A percentile compares a stretch with the other conserved stretches of the same genome.
Evolutionary conservation across 2,888 invertebrate genomes (phyloP).

Genomic region (Macaria notata): DNA sequence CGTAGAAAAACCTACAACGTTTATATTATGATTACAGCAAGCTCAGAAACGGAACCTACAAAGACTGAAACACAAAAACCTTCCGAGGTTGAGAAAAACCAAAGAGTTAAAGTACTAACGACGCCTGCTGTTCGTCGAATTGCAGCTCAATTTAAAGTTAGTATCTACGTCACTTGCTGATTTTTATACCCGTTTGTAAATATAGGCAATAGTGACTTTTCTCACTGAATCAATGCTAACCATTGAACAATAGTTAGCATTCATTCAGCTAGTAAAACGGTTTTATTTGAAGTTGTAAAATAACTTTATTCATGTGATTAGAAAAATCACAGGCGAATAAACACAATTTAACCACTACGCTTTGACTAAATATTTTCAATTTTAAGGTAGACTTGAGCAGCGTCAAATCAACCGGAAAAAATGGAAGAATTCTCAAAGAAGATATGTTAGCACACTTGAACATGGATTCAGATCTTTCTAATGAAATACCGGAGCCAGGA

Average conservation of each 20-base stretch:
- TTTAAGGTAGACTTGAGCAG: slow-evolving; percentile 85
- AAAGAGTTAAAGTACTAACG: slow-evolving; percentile 83
- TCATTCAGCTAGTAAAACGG: too few species aligned
- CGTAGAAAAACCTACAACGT: too few species aligned
- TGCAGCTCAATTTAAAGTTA: slow-evolving; percentile 93
- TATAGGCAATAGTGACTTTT: too few species aligned
- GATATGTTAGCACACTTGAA: slow-evolving; percentile 90
- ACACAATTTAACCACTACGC: too few species aligned
- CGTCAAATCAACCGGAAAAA: slow-evolving; percentile 91
- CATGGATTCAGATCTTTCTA: slow-evolving; percentile 77
- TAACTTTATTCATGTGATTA: too few species aligned
- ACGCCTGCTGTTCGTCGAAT: slow-evolving; percentile 98
- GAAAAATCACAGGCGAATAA: too few species aligned
- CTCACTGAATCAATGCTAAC: too few species aligned
- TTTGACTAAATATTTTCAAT: background rate
- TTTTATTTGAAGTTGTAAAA: too few species aligned
- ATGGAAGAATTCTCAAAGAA: slow-evolving; percentile 96
- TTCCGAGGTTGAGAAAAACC: slow-evolving; percentile 35
- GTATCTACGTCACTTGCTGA: slow-evolving; percentile 18
- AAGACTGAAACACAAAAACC: slow-evolving; percentile 34
- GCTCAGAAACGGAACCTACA: slow-evolving; percentile 38
- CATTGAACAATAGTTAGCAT: too few species aligned
- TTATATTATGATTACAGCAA: slow-evolving; percentile 26
- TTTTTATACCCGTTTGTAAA: too few species aligned
- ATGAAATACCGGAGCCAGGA: slow-evolving; percentile 53